These are phyloP conservation scores for Thera britannica DNA, from an alignment of 2,888 invertebrate species.

Conservation along the genomic window DNA sequence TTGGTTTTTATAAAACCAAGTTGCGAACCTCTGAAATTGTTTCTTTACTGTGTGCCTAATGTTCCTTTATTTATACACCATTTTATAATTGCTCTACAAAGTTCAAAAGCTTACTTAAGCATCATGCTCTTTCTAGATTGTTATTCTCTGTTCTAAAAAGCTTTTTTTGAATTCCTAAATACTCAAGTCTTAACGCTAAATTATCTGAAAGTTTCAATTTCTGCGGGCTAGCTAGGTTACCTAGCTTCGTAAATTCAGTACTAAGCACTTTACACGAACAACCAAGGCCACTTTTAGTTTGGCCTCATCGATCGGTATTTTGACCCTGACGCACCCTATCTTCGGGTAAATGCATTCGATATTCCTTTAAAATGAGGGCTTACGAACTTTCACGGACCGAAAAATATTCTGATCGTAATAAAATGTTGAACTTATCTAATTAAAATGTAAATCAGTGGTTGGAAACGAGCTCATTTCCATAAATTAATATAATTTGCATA, in stretches of 20 bases:
- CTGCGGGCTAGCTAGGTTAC: constrained; percentile 7
- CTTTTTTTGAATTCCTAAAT: not conserved
- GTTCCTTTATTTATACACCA: too few relatives aligned
- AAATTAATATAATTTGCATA: too few relatives aligned
- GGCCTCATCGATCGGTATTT: constrained; percentile 67
- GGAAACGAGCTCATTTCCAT: too few relatives aligned
- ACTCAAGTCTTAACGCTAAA: too few relatives aligned
- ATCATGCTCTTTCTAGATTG: too few relatives aligned
- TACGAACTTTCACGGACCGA: not conserved
- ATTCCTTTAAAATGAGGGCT: constrained; percentile 7
- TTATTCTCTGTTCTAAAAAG: not conserved
- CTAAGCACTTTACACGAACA: constrained; percentile 22
- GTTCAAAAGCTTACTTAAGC: not conserved
- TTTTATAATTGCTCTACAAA: not conserved
- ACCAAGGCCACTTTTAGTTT: constrained; percentile 62
- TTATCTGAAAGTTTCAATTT: not conserved
- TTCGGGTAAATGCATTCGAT: constrained; percentile 34
- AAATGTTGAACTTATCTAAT: too few relatives aligned
- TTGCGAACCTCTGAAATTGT: not conserved
- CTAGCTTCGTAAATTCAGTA: constrained; percentile 15
- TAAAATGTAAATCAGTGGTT: too few relatives aligned
- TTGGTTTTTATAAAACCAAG: not conserved
- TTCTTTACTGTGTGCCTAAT: too few relatives aligned
- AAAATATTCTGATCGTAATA: too few relatives aligned
- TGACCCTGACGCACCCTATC: constrained; percentile 50